Percentiles rank a stretch among this genome's conserved stretches.
Conservation (phyloP, 1,140 invertebrate genomes). For the Vanessa tameamea region DNA sequence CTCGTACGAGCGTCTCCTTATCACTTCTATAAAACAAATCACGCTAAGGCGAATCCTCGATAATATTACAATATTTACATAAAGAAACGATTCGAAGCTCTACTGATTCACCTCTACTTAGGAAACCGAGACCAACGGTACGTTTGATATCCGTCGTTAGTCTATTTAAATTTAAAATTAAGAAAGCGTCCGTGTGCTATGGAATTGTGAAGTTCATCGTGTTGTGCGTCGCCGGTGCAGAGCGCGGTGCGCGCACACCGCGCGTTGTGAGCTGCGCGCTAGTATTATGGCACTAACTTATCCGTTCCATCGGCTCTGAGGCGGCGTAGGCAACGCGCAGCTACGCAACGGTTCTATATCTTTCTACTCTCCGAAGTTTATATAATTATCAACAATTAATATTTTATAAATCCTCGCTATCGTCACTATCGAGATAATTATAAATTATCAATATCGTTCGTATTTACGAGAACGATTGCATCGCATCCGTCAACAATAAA, state of each 20-base stretch:
- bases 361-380: conserved; percentile 54
- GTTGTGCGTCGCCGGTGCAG: conserved; percentile 67
- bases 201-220: conserved; percentile 62
- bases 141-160: conserved; percentile 67
- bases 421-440: conserved; percentile 64
- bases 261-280: conserved; percentile 8
- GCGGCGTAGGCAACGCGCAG: conserved; percentile 41
- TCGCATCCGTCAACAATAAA: conserved; percentile 69
- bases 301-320: conserved; percentile 7
- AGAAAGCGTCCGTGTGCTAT: conserved; percentile 74
- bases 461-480: conserved; percentile 53
- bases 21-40: conserved; percentile 64
- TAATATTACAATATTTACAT: conserved; percentile 75
- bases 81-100: conserved; percentile 76
- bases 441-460: conserved; percentile 49
- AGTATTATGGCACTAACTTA: conserved; percentile 38
- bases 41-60: conserved; percentile 70
- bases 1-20: conserved; percentile 59
- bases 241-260: conserved; percentile 13
- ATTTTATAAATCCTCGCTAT: conserved; percentile 63
- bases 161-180: conserved; percentile 77
- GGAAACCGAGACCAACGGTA: conserved; percentile 71
- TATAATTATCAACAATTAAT: conserved; percentile 65
- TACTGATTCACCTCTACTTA: conserved; percentile 75
- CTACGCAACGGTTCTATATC: conserved; percentile 45